These are phyloP conservation scores for Chloroclystis v-ata DNA, from an alignment of 2,888 invertebrate genomes.

Conservation along the genomic window DNA sequence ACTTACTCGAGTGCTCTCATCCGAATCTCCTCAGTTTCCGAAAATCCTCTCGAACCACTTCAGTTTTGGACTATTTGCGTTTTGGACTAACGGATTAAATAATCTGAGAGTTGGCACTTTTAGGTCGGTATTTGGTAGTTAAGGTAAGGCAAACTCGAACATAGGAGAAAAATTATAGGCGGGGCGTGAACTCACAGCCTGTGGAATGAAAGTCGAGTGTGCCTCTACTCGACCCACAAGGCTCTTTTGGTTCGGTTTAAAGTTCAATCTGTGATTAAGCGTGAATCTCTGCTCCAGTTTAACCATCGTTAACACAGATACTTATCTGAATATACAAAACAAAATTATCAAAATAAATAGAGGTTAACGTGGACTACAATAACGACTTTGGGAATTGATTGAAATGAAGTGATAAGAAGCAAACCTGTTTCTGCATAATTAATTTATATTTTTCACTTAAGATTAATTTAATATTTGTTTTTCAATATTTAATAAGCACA, in stretches of 20 bases:
- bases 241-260: too few species aligned
- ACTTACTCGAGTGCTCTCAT: slow-evolving; percentile 24
- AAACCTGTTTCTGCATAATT: not conserved
- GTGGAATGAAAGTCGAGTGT: too few species aligned
- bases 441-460: too few species aligned
- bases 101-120: not conserved
- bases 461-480: too few species aligned
- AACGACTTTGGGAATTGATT: slow-evolving; percentile 18
- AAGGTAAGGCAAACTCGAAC: not conserved
- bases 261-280: too few species aligned
- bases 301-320: slow-evolving; percentile 25
- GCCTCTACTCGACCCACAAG: too few species aligned
- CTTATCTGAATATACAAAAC: slow-evolving; percentile 26
- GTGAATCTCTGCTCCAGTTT: slow-evolving; percentile 18
- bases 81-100: slow-evolving; percentile 14
- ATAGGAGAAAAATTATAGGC: not conserved
- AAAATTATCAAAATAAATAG: slow-evolving; percentile 27
- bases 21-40: slow-evolving; percentile 37
- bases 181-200: too few species aligned
- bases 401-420: slow-evolving; percentile 20
- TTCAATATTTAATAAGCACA: too few species aligned
- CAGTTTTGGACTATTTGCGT: slow-evolving; percentile 17
- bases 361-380: slow-evolving; percentile 20
- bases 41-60: slow-evolving; percentile 47
- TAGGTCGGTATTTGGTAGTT: not conserved